Conservation (phyloP, 2,888 invertebrate genomes). For the Hyposoter dolosus region DNA sequence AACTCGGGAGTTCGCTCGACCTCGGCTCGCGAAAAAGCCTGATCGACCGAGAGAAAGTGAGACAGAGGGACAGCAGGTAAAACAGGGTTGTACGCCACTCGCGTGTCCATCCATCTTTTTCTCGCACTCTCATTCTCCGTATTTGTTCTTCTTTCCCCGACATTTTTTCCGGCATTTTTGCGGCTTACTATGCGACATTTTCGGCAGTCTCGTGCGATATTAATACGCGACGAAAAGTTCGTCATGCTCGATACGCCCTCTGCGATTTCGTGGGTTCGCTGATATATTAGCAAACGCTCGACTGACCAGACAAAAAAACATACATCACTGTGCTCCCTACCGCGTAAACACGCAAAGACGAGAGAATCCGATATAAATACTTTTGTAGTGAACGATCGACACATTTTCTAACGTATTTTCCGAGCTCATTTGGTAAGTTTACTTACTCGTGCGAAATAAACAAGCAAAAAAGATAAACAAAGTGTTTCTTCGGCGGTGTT, state of each 20-base stretch:
- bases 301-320: constrained; percentile 10
- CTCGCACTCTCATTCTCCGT: neutral
- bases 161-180: neutral
- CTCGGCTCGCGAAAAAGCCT: constrained; percentile 46
- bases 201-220: constrained; percentile 5
- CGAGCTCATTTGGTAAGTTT: neutral
- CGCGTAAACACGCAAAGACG: neutral
- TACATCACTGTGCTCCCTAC: neutral
- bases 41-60: constrained; percentile 54
- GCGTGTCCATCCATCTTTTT: constrained; percentile 20
- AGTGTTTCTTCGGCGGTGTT: neutral
- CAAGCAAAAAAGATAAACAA: neutral
- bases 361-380: neutral
- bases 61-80: constrained; percentile 14
- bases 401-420: neutral
- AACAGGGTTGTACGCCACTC: constrained; percentile 22
- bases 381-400: neutral
- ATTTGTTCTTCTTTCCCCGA: neutral
- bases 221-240: neutral
- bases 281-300: neutral
- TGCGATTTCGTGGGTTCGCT: constrained; percentile 28
- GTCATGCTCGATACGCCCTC: constrained; percentile 42
- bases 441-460: neutral
- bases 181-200: neutral
- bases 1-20: constrained; percentile 18